Percentiles rank a stretch among this genome's conserved stretches.
Evolutionary conservation across 2,797 vertebrate species (phyloP).

Genomic region (Ispidina lecontei): DNA sequence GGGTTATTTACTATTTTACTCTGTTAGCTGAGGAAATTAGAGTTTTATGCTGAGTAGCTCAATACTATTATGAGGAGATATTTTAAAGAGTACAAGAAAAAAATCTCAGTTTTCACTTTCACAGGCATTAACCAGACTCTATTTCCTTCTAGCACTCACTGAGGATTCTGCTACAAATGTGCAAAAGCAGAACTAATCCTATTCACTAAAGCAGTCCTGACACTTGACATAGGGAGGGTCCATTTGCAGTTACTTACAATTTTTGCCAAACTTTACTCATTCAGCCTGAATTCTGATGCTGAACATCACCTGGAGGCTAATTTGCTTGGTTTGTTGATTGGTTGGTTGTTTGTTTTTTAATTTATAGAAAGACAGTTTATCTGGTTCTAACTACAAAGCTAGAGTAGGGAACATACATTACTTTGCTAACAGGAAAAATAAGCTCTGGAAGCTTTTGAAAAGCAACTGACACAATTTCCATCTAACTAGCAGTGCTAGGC

Average conservation of each 20-base stretch:
- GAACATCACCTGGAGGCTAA: neutral
- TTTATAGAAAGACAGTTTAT: neutral
- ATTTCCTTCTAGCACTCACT: conserved; percentile 1
- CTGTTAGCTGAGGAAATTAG: conserved; percentile 14
- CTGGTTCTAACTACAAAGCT: neutral
- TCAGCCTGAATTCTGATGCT: neutral
- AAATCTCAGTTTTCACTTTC: neutral
- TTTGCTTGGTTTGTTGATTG: neutral
- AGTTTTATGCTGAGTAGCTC: conserved; percentile 6
- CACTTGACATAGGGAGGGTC: neutral
- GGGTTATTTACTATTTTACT: neutral
- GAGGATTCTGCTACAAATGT: neutral
- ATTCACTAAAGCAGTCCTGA: neutral
- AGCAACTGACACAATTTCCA: neutral
- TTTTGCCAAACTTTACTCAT: neutral
- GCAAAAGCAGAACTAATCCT: neutral
- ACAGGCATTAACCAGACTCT: neutral
- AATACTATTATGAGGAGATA: conserved; percentile 1
- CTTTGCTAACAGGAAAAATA: neutral
- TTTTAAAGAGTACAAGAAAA: conserved; percentile 6
- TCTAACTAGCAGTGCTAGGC: neutral
- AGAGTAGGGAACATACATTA: neutral
- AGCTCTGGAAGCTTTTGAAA: neutral
- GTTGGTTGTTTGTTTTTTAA: neutral
- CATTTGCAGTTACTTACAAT: neutral